Evolutionary conservation across 2,113 vertebrate species (phyloP).

Genomic region (Leptobrachium ailaonicum): DNA sequence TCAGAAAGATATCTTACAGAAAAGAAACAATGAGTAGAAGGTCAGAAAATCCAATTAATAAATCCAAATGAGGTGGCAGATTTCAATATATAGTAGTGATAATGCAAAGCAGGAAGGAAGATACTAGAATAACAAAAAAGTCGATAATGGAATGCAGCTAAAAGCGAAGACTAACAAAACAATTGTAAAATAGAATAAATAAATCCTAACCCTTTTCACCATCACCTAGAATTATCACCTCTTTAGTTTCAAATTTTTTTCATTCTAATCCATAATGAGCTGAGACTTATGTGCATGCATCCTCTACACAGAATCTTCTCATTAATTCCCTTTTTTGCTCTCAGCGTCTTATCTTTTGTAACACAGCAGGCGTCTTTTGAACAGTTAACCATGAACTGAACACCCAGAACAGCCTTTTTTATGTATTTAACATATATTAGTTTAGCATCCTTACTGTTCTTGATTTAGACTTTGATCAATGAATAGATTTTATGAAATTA

Average conservation of each 20-base stretch:
- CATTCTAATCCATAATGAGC: slow-evolving; percentile 50
- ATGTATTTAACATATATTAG: slow-evolving; percentile 51
- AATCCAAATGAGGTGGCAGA: slow-evolving; percentile 64
- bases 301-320: slow-evolving; percentile 47
- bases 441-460: slow-evolving; percentile 43
- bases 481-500: slow-evolving; percentile 11
- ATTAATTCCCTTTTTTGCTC: slow-evolving; percentile 51
- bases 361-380: slow-evolving; percentile 49
- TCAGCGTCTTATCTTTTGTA: slow-evolving; percentile 57
- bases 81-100: slow-evolving; percentile 70
- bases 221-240: slow-evolving; percentile 55
- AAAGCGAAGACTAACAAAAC: slow-evolving; percentile 57
- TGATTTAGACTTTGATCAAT: slow-evolving; percentile 39
- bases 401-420: slow-evolving; percentile 48
- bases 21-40: slow-evolving; percentile 55
- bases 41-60: slow-evolving; percentile 68
- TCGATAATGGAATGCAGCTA: slow-evolving; percentile 64
- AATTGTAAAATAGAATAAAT: slow-evolving; percentile 54
- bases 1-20: slow-evolving; percentile 51
- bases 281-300: slow-evolving; percentile 36
- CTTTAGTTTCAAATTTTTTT: slow-evolving; percentile 52
- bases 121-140: slow-evolving; percentile 64
- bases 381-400: slow-evolving; percentile 47
- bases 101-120: slow-evolving; percentile 69
- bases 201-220: slow-evolving; percentile 53